These are phyloP conservation scores for Heliothis peltigera DNA, from an alignment of 2,888 invertebrate species.

Conservation along the genomic window DNA sequence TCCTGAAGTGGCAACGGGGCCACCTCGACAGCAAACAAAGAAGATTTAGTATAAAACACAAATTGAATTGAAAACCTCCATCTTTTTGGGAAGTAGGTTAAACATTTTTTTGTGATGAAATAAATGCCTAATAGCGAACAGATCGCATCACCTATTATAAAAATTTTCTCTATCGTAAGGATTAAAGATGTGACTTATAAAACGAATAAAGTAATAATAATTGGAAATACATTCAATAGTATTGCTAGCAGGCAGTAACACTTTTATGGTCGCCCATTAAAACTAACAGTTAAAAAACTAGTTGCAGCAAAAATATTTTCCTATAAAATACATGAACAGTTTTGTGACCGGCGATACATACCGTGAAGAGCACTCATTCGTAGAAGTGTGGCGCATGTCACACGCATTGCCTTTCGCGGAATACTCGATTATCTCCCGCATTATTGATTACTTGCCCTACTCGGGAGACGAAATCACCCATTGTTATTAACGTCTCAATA, in stretches of 20 bases:
- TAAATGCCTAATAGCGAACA: too few species aligned
- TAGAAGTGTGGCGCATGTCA: conserved; percentile 80
- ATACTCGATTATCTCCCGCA: conserved; percentile 75
- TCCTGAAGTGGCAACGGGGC: too few species aligned
- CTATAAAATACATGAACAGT: conserved; percentile 17
- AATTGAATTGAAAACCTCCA: too few species aligned
- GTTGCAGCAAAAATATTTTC: conserved; percentile 1
- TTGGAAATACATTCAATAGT: not conserved
- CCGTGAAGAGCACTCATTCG: conserved; percentile 73
- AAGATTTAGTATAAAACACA: too few species aligned
- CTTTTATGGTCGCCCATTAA: not conserved
- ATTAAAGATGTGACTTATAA: not conserved
- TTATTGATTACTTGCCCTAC: conserved; percentile 72
- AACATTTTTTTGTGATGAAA: too few species aligned
- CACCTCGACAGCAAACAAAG: too few species aligned
- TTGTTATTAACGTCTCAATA: conserved; percentile 62
- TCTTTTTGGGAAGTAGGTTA: too few species aligned
- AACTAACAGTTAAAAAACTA: not conserved
- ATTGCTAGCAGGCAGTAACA: too few species aligned
- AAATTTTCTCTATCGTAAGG: not conserved
- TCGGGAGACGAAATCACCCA: conserved; percentile 66
- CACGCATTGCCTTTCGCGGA: conserved; percentile 80
- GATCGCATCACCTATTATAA: too few species aligned
- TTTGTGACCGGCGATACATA: conserved; percentile 65
- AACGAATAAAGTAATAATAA: not conserved